Evolutionary conservation across 2,888 invertebrate genomes (phyloP).

Genomic region (Eudasyphora cyanicolor): DNA sequence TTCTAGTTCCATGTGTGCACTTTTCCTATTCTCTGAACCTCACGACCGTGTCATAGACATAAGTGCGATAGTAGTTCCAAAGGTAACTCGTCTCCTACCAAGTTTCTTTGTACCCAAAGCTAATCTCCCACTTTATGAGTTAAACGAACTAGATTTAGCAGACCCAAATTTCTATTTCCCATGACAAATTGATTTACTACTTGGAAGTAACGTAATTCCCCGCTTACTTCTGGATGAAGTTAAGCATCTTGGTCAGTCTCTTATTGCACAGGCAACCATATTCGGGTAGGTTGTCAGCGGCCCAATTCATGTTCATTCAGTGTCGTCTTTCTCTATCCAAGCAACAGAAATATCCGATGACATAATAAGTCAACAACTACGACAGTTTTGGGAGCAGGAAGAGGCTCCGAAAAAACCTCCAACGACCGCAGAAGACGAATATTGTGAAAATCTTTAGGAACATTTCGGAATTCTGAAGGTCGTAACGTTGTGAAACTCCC

Average conservation of each 20-base stretch:
- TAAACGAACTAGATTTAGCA: conserved; percentile 3
- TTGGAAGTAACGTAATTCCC: conserved; percentile 14
- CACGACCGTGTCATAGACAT: not conserved
- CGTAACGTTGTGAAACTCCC: conserved; percentile 33
- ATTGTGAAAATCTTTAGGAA: conserved; percentile 10
- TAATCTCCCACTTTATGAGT: not conserved
- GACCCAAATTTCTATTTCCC: conserved; percentile 11
- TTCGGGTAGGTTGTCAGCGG: conserved; percentile 37
- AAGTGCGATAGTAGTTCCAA: conserved; percentile 30
- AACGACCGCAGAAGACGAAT: not conserved
- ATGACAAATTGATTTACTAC: conserved; percentile 14
- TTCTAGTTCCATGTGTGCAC: not conserved
- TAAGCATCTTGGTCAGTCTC: not conserved
- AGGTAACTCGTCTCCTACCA: conserved; percentile 25
- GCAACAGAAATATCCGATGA: not conserved
- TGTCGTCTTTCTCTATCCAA: not conserved
- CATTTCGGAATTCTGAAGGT: not conserved
- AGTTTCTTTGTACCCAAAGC: not conserved
- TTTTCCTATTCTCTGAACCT: not conserved
- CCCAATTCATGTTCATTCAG: not conserved
- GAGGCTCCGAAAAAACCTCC: not conserved
- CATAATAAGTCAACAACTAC: not conserved
- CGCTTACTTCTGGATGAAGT: not conserved
- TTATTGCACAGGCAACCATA: conserved; percentile 24
- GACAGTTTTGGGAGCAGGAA: conserved; percentile 27